Conservation (phyloP, 1,140 invertebrate genomes). For the Magallana angulata region DNA sequence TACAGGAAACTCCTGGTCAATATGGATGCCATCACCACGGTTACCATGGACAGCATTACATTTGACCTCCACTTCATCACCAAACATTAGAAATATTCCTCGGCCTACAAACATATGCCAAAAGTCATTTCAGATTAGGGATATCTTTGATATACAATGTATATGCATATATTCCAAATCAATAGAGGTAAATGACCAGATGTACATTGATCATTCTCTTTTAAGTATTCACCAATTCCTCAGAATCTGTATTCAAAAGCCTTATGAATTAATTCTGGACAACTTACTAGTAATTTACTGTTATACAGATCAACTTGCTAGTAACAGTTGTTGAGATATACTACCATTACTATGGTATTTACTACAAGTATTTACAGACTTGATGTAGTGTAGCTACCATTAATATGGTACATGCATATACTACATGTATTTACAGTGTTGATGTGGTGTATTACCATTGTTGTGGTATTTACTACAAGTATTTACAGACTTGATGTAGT, state of each 20-base stretch:
- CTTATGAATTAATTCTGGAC: too few species aligned
- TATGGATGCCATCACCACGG: slow-evolving; percentile 65
- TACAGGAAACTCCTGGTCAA: slow-evolving; percentile 66
- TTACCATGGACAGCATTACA: slow-evolving; percentile 74
- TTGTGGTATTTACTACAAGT: neutral
- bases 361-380: slow-evolving; percentile 66
- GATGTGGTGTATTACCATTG: neutral
- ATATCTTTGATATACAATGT: too few species aligned
- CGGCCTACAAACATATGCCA: slow-evolving; percentile 57
- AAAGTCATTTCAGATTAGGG: too few species aligned
- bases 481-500: neutral
- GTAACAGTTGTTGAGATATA: too few species aligned
- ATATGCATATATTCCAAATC: too few species aligned
- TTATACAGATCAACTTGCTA: too few species aligned
- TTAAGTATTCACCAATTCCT: too few species aligned
- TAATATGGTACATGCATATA: neutral
- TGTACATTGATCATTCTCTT: too few species aligned
- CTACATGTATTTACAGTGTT: neutral
- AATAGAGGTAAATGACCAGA: too few species aligned
- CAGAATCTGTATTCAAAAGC: too few species aligned
- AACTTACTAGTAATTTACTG: too few species aligned
- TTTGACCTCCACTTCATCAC: slow-evolving; percentile 64
- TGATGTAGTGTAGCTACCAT: slow-evolving; percentile 49
- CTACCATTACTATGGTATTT: slow-evolving; percentile 12
- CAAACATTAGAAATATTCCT: slow-evolving; percentile 69